Evolutionary conservation across 2,797 vertebrate species (phyloP).

Genomic region (Astyanax mexicanus): DNA sequence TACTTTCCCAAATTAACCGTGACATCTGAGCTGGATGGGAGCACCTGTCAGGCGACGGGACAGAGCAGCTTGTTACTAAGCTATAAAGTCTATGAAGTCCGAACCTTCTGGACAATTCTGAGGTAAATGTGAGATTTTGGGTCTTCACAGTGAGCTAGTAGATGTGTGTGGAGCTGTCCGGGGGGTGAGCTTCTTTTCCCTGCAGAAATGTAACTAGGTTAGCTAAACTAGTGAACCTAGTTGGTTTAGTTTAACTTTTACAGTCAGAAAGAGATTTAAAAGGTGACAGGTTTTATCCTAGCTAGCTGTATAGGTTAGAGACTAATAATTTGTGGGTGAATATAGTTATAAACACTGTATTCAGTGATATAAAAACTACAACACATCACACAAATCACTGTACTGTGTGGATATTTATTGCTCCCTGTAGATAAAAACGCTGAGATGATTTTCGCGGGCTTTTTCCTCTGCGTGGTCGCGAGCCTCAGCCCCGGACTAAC

Average conservation of each 20-base stretch:
- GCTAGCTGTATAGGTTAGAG: not conserved
- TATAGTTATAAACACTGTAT: not conserved
- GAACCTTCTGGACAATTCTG: not conserved
- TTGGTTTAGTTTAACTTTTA: too few species aligned
- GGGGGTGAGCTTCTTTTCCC: too few species aligned
- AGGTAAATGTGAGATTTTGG: conserved; percentile 1
- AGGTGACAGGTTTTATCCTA: not conserved
- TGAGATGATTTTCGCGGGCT: conserved; percentile 35
- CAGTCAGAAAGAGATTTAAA: not conserved
- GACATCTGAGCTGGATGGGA: conserved; percentile 26
- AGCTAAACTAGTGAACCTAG: too few species aligned
- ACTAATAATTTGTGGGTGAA: not conserved
- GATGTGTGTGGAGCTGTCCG: too few species aligned
- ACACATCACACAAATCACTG: too few species aligned
- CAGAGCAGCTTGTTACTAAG: not conserved
- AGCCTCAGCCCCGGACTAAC: not conserved
- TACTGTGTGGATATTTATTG: too few species aligned
- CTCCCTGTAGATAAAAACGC: not conserved
- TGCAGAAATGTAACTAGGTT: too few species aligned
- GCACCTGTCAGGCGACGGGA: conserved; percentile 25
- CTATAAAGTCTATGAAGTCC: not conserved
- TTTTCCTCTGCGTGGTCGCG: conserved; percentile 13
- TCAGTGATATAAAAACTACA: too few species aligned
- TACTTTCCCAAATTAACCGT: conserved; percentile 46
- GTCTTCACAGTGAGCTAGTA: too few species aligned